Base-by-base conservation (phyloP, 2,113 vertebrate genomes). In the Caranx ignobilis region DNA sequence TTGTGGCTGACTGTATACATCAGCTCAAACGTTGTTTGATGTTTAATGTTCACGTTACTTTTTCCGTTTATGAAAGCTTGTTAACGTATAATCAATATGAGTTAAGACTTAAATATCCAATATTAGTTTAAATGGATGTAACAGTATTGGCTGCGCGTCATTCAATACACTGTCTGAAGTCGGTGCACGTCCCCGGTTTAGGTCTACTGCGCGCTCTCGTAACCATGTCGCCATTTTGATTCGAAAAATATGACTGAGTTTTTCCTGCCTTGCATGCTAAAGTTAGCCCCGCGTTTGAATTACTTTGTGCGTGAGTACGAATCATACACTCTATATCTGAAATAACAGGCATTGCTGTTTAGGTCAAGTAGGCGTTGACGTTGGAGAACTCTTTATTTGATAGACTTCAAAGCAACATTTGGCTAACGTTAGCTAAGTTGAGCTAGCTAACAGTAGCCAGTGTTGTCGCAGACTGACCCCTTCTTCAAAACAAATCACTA, bases 151-250 rank as follows among this genome's bases (percentile, higher is more conserved):
- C 12, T 34, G 59, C 19, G 41, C 55, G 75, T 75, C 57, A 18
- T 3, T 76, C 39, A 35, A 3, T 11, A 1, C 35, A n/a, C 52
- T 21, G 81, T 56, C 65, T 79, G 55, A 81, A 87, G 78, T 84
- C 85, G 2, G 21, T 34, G 89, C 89, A 11, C 92, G 89, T 67
- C 3, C 81, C 79, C 76, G 11, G 48, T 11, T 63, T 9, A 31
- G 50, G 7, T 81, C 83, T 60, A 2, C 26, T 74, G 91, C 89
- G 87, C 93, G 91, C 70, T 76, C 90, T 21, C 88, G 88, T 54
- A 31, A 59, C 81, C 76, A 75, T 85, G 89, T 92, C 95, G 95
- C 95, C 95, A 95, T 95, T 95, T 95, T 95, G 94, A 94, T 93
- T 94, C 85, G 87, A 94, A 94, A 92, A 94, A 94, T 91, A 95